These are phyloP conservation scores for Potamilus streckersoni DNA, from an alignment of 1,140 invertebrate genomes.

Conservation along the genomic window DNA sequence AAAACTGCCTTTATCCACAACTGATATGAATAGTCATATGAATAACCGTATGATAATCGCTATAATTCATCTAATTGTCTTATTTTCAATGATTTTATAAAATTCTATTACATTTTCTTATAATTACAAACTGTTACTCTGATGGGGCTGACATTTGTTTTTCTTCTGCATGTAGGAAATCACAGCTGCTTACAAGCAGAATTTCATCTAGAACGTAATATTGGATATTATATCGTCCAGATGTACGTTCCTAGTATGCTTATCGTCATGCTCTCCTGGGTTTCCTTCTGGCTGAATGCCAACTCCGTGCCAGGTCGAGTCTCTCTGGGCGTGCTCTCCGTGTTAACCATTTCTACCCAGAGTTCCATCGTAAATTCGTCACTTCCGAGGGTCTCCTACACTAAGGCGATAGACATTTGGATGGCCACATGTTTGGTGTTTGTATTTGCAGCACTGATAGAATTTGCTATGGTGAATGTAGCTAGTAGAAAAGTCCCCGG, in stretches of 20 bases:
- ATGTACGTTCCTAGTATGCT: conserved; percentile 63
- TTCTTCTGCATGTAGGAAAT: conserved; percentile 45
- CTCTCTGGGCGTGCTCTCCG: conserved; percentile 60
- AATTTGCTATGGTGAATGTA: conserved; percentile 81
- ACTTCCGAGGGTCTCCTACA: conserved; percentile 70
- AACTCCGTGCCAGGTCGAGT: conserved; percentile 61
- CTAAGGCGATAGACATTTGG: conserved; percentile 87
- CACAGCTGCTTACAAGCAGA: conserved; percentile 60
- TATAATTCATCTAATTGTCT: too few relatives aligned
- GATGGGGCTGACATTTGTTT: too few relatives aligned
- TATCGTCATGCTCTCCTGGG: conserved; percentile 64
- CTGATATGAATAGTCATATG: too few relatives aligned
- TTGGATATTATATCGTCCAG: conserved; percentile 63
- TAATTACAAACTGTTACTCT: too few relatives aligned
- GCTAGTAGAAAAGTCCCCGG: conserved; percentile 44
- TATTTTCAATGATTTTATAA: too few relatives aligned
- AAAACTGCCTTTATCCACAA: too few relatives aligned
- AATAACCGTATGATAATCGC: too few relatives aligned
- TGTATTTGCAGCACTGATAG: conserved; percentile 84
- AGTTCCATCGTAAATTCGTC: conserved; percentile 49
- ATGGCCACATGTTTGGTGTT: conserved; percentile 90
- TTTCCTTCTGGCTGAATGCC: conserved; percentile 64
- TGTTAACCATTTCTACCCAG: conserved; percentile 63
- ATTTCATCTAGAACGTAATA: conserved; percentile 55
- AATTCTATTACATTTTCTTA: too few relatives aligned